Evolutionary conservation across 2,113 vertebrate genomes (phyloP).

Genomic region (Actenoides lindsayi): DNA sequence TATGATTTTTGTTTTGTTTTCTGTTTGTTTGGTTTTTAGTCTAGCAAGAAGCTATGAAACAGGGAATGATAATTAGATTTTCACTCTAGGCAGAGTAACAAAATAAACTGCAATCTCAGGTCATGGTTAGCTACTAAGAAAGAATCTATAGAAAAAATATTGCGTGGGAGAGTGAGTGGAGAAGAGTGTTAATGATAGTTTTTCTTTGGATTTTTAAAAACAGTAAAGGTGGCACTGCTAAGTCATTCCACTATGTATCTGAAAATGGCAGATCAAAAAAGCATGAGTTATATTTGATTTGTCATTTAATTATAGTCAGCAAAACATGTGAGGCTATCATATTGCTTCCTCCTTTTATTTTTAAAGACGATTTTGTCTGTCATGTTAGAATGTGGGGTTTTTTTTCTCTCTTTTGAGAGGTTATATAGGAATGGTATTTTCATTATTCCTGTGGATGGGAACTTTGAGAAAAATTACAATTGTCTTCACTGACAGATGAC

Average conservation of each 20-base stretch:
- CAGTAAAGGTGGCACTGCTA: not conserved
- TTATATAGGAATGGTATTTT: constrained; percentile 9
- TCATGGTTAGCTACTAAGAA: constrained; percentile 35
- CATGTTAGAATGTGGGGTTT: not conserved
- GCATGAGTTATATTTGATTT: not conserved
- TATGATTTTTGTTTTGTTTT: not conserved
- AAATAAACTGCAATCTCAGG: not conserved
- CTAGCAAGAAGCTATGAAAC: not conserved
- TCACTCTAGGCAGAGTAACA: not conserved
- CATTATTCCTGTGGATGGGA: not conserved
- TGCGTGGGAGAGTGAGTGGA: constrained; percentile 8
- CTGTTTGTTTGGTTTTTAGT: not conserved
- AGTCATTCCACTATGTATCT: not conserved
- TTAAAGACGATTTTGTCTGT: not conserved
- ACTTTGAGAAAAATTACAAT: not conserved
- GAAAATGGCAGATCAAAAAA: not conserved
- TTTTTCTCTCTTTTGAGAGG: not conserved
- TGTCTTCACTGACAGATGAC: constrained; percentile 22
- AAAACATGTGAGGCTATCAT: not conserved
- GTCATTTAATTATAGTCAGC: not conserved
- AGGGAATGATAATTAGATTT: not conserved
- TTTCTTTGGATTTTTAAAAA: constrained; percentile 15
- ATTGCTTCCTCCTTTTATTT: constrained; percentile 1
- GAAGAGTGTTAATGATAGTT: constrained; percentile 1
- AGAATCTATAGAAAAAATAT: constrained; percentile 7